These are phyloP conservation scores for Hofmannophila pseudospretella DNA, from an alignment of 2,888 invertebrate species.

Conservation along the genomic window DNA sequence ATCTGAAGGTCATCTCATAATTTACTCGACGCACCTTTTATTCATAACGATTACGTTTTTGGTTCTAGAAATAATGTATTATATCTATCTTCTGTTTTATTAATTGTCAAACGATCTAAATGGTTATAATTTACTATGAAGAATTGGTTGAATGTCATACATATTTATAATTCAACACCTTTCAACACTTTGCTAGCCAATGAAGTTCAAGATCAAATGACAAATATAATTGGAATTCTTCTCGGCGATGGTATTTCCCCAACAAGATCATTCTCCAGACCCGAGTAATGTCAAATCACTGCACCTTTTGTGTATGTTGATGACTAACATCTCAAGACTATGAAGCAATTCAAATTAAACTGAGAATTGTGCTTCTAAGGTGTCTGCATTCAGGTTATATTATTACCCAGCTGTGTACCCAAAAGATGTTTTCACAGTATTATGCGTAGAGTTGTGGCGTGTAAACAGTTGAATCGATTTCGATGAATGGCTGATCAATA, in stretches of 20 bases:
- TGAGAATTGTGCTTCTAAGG: constrained; percentile 32
- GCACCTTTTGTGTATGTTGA: constrained; percentile 11
- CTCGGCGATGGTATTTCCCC: constrained; percentile 1
- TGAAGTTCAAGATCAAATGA: too few species aligned
- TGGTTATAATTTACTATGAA: too few species aligned
- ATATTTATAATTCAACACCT: too few species aligned
- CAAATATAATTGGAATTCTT: not conserved
- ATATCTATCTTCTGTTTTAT: too few species aligned
- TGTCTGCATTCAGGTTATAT: constrained; percentile 1
- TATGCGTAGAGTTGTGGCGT: too few species aligned
- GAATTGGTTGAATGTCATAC: too few species aligned
- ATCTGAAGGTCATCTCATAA: not conserved
- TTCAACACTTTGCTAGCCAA: too few species aligned
- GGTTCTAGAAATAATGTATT: not conserved
- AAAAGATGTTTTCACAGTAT: too few species aligned
- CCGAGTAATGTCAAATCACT: not conserved
- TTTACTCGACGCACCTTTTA: not conserved
- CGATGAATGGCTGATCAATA: too few species aligned
- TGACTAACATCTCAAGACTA: constrained; percentile 32
- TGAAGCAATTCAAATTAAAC: constrained; percentile 42
- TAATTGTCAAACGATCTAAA: too few species aligned
- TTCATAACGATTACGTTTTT: not conserved
- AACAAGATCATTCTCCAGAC: not conserved
- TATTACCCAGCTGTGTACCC: not conserved
- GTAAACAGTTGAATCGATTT: too few species aligned